Evolutionary conservation across 2,888 invertebrate species (phyloP), one percentile per base, ranked within the genome.

Genomic region (Xanthia togata): DNA sequence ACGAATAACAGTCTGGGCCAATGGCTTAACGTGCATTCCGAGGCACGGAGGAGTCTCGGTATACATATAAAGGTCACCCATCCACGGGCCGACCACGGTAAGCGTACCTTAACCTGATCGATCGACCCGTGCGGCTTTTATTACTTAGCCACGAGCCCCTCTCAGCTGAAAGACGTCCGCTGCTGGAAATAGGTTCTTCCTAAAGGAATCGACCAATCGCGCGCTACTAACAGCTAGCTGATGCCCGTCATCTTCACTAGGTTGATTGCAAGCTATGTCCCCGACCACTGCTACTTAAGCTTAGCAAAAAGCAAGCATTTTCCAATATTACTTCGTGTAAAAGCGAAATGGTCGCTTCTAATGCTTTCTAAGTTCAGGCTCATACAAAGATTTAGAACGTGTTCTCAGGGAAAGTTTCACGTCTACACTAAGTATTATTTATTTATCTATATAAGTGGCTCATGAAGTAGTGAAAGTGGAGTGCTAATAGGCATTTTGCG

Each of bases 311-410:
- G n/a, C 35, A 9, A 68, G 11, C 12, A 35, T 8, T 65, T 70
- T n/a, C 17, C 47, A 70, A 44, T 47, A 47, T n/a, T 14, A 35
- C n/a, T n/a, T 26, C 20, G 4, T 35, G 14, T 47, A 26, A 35
- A 71, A 71, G 69, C 20, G 69, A 69, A 35, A 68, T 69, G 12
- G 35, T 38, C 3, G 20, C 26, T 71, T 20, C 67, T 65, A 65
- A 35, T 11, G 31, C 41, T 2, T n/a, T 2, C 11, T 9, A 11
- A 9, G 2, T 11, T 0, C 4, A 0, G 5, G 35, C 8, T 35
- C 26, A 20, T 26, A 20, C 35, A n/a, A 4, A 20, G 44, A 67
- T 70, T 67, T 35, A 47, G 12, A 44, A 68, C 20, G 68, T 47
- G n/a, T 70, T n/a, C 35, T 1, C 44, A 67, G 20, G 8, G 35